Conservation (phyloP, 2,888 invertebrate genomes). For the Dilophus febrilis region DNA sequence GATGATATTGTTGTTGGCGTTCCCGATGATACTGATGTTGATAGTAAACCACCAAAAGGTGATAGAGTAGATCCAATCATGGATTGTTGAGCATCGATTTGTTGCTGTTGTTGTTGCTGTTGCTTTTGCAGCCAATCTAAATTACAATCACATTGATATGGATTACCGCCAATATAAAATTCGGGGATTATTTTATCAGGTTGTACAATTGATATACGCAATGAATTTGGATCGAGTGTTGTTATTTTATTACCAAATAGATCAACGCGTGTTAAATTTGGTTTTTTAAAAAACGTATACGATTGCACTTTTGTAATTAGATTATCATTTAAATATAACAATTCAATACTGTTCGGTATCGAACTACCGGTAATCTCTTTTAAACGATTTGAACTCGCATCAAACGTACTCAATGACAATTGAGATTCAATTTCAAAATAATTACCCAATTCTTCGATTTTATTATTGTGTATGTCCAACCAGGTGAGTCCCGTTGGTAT, state of each 20-base stretch:
- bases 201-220: conserved; percentile 65
- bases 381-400: conserved; percentile 75
- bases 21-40: conserved; percentile 52
- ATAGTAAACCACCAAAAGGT: too few species aligned
- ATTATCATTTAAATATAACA: conserved; percentile 79
- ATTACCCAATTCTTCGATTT: conserved; percentile 64
- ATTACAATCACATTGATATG: conserved; percentile 86
- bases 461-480: conserved; percentile 80
- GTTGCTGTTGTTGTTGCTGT: too few species aligned
- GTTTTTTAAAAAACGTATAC: conserved; percentile 79
- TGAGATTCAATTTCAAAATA: conserved; percentile 54
- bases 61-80: too few species aligned
- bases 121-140: conserved; percentile 82
- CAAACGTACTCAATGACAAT: conserved; percentile 62
- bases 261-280: conserved; percentile 78
- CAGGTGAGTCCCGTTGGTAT: conserved; percentile 70
- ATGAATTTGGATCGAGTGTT: conserved; percentile 75
- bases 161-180: conserved; percentile 86
- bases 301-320: conserved; percentile 71
- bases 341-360: conserved; percentile 69
- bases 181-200: conserved; percentile 63
- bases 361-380: conserved; percentile 58
- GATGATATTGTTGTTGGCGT: conserved; percentile 61
- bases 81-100: conserved; percentile 36
- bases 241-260: conserved; percentile 83